phyloP scores from a whole-genome alignment of 2,888 invertebrate genomes.

The Seira musarum region DNA sequence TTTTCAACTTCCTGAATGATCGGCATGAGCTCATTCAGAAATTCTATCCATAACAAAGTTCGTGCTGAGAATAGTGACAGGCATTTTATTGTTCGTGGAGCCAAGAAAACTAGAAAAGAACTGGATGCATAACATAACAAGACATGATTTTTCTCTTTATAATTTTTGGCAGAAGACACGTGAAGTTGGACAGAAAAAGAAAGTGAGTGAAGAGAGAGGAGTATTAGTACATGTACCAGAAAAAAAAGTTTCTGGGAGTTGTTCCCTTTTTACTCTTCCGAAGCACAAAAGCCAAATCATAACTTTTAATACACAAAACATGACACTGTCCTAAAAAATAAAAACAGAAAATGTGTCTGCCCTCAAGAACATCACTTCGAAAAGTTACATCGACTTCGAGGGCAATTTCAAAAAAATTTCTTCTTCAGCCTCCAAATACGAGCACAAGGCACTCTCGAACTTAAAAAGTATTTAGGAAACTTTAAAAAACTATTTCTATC shows the following conservation, averaged over 20 bases:
- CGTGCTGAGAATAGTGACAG: constrained; percentile 51
- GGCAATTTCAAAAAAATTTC: too few relatives aligned
- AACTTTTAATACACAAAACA: constrained; percentile 6
- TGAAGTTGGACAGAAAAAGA: constrained; percentile 1
- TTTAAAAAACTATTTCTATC: too few relatives aligned
- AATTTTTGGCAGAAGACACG: constrained; percentile 15
- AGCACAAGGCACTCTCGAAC: too few relatives aligned
- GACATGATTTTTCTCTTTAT: constrained; percentile 4
- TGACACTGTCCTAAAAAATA: not conserved
- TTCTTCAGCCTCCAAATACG: too few relatives aligned
- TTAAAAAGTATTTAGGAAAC: too few relatives aligned
- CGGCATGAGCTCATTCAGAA: constrained; percentile 34
- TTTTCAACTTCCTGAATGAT: constrained; percentile 34
- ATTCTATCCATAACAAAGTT: constrained; percentile 38
- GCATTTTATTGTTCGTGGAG: constrained; percentile 43
- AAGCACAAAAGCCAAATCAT: constrained; percentile 5
- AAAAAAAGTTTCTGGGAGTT: constrained; percentile 14
- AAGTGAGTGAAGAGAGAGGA: constrained; percentile 7
- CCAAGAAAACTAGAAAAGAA: constrained; percentile 28
- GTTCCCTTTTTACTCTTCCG: not conserved
- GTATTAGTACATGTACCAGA: not conserved
- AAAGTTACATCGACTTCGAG: too few relatives aligned
- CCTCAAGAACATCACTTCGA: too few relatives aligned
- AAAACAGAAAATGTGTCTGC: too few relatives aligned
- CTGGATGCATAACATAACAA: constrained; percentile 17